Evolutionary conservation across 2,113 vertebrate genomes (phyloP).

Genomic region (Colaptes auratus): DNA sequence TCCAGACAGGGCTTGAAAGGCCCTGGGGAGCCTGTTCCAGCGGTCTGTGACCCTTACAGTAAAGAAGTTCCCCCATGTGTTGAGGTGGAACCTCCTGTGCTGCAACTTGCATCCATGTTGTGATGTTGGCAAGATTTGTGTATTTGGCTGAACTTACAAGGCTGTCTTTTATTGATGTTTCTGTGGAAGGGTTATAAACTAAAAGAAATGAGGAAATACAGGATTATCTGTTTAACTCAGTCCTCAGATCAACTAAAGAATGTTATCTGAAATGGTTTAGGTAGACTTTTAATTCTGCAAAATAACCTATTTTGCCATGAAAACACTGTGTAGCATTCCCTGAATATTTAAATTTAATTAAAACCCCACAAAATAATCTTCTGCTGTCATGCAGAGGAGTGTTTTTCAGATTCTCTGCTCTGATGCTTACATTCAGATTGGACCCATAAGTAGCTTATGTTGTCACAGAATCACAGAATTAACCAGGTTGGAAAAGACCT

Average conservation of each 20-base stretch:
- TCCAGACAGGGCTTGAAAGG: too few relatives aligned
- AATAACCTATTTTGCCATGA: background rate
- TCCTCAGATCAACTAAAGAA: background rate
- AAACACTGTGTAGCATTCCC: accelerated
- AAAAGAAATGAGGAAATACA: background rate
- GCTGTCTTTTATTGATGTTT: background rate
- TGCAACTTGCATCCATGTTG: too few relatives aligned
- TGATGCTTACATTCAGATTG: background rate
- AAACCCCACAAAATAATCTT: background rate
- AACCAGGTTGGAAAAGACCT: too few relatives aligned
- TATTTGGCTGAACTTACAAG: background rate
- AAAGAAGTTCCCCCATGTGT: too few relatives aligned
- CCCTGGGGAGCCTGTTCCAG: too few relatives aligned
- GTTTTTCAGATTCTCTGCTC: background rate
- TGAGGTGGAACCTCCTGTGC: too few relatives aligned
- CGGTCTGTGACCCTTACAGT: too few relatives aligned
- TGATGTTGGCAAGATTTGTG: background rate
- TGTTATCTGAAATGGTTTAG: background rate
- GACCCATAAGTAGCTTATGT: background rate
- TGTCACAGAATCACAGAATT: too few relatives aligned
- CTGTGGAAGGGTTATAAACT: background rate
- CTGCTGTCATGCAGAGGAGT: background rate
- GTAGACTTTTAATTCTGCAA: background rate
- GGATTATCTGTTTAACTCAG: background rate
- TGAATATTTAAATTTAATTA: background rate